Evolutionary conservation across 2,797 vertebrate genomes (phyloP).

Genomic region (Hydrolagus colliei): DNA sequence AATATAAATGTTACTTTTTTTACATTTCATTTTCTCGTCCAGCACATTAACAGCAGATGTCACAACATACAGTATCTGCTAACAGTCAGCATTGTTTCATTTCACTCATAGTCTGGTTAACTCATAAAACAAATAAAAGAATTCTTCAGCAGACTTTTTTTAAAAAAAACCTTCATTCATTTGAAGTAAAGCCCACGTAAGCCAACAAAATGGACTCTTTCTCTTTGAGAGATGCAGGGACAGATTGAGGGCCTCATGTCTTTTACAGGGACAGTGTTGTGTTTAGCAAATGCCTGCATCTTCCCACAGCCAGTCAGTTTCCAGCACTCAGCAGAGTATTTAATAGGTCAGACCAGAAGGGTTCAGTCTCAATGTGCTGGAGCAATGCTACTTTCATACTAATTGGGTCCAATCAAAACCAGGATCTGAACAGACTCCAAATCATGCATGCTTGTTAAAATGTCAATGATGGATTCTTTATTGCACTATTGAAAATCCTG

Average conservation of each 20-base stretch:
- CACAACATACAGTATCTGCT: neutral
- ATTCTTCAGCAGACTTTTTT: neutral
- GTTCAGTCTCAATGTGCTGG: constrained; percentile 39
- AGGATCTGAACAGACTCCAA: constrained; percentile 38
- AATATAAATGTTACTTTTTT: neutral
- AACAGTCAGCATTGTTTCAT: neutral
- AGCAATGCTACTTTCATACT: constrained; percentile 42
- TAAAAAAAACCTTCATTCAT: neutral
- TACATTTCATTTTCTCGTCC: neutral
- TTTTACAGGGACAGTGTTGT: constrained; percentile 38
- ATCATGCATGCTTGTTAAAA: constrained; percentile 50
- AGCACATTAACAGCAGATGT: neutral
- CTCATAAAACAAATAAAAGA: neutral
- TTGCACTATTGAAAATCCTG: constrained; percentile 38
- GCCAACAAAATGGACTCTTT: neutral
- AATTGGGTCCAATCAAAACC: constrained; percentile 49
- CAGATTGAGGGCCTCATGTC: constrained; percentile 28
- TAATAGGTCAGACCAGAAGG: constrained; percentile 39
- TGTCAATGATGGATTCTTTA: constrained; percentile 40
- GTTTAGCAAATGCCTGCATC: constrained; percentile 40
- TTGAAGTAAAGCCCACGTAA: constrained; percentile 20
- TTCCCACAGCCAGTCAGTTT: constrained; percentile 34
- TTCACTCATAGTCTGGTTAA: neutral
- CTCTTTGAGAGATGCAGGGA: constrained; percentile 9
- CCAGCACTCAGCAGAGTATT: constrained; percentile 31